Evolutionary conservation across 2,797 vertebrate genomes (phyloP), one percentile per base, ranked within the genome.

Genomic region (Chaunax sp.): DNA sequence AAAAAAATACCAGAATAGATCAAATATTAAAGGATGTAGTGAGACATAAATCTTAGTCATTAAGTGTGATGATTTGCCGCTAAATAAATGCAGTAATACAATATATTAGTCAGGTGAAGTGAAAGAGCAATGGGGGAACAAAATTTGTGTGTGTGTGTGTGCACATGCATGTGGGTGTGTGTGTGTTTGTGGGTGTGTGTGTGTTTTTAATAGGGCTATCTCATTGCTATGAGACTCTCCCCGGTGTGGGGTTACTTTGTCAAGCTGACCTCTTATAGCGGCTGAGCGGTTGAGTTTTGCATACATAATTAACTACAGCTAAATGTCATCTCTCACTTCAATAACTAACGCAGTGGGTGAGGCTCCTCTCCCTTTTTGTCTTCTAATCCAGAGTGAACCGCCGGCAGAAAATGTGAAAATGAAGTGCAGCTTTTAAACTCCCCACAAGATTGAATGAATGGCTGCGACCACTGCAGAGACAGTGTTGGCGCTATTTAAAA

Each of bases 271-370:
- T 91, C 89, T 89, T 80, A 67, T 68, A 83, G 87, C 90, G 83
- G 85, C 86, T 68, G 85, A 86, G 87, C 81, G 43, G 86, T 75
- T 68, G 89, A 89, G 89, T 92, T 92, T 92, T 92, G 91, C 91
- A 92, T 91, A 91, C 90, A 93, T 93, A 92, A 92, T 92, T 91
- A 93, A 92, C 87, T 84, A 82, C 82, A 88, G 87, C 86, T 91
- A 91, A 91, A 93, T 91, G 90, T 93, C 89, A 93, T 88, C 87
- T 87, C 82, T 87, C 80, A 90, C 87, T 90, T 91, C 87, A 91
- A 88, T 87, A 87, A 84, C 82, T 65, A 71, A 81, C 90, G 61
- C 90, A 85, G 88, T 85, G 90, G 90, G 89, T 87, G 87, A 89
- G 84, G 74, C 85, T 78, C 77, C 85, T 75, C 84, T 81, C 80